Percentiles rank a stretch among this genome's conserved stretches.
phyloP scores from a whole-genome alignment of 2,797 vertebrate species.

The Xerus rutilus region DNA sequence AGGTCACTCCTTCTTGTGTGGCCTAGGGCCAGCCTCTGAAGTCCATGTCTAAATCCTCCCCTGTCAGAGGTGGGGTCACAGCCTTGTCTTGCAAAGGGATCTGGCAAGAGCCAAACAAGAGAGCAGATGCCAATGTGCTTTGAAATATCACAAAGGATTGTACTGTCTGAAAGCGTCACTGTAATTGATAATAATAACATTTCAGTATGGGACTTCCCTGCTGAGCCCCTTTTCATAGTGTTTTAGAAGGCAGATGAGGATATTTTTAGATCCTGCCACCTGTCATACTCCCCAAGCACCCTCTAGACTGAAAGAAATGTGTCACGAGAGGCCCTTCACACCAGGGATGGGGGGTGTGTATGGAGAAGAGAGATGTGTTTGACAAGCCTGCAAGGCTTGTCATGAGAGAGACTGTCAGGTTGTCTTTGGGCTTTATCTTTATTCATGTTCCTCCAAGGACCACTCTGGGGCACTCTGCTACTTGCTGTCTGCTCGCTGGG shows the following conservation, averaged over 20 bases:
- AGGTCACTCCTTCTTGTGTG: neutral
- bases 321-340: neutral
- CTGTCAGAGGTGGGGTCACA: neutral
- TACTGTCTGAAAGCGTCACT: conserved; percentile 7
- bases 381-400: neutral
- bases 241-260: conserved; percentile 34
- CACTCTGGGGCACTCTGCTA: neutral
- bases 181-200: conserved; percentile 50
- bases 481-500: neutral
- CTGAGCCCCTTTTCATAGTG: neutral
- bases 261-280: conserved; percentile 43
- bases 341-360: neutral
- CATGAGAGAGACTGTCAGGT: neutral
- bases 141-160: neutral
- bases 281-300: conserved; percentile 41
- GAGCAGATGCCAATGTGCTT: neutral
- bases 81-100: neutral
- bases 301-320: conserved; percentile 30
- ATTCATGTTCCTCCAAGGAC: neutral
- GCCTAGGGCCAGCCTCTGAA: neutral
- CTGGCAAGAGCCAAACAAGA: neutral
- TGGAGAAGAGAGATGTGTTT: neutral
- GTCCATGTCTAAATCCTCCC: neutral
- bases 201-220: neutral
- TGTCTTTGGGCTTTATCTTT: conserved; percentile 17